These are phyloP conservation scores for Helicoverpa assulta DNA, from an alignment of 2,888 invertebrate genomes.

Conservation along the genomic window DNA sequence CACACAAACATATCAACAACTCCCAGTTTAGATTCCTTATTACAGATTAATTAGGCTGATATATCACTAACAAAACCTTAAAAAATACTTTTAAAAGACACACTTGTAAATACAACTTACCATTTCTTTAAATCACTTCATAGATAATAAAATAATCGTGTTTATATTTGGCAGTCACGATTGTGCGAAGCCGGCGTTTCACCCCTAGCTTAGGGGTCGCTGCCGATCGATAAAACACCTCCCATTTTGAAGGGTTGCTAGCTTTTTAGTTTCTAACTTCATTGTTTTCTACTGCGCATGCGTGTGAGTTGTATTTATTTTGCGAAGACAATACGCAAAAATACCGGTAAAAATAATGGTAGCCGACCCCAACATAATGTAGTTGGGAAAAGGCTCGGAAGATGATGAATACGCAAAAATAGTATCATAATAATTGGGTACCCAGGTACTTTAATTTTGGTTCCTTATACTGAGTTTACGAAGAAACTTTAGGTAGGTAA, in stretches of 20 bases:
- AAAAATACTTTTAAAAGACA: neutral
- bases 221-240: constrained; percentile 72
- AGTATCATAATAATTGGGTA: too few relatives aligned
- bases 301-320: constrained; percentile 10
- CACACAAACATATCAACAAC: constrained; percentile 35
- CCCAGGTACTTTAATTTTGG: too few relatives aligned
- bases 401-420: too few relatives aligned
- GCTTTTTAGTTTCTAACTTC: constrained; percentile 57
- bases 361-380: too few relatives aligned
- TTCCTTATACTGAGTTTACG: too few relatives aligned
- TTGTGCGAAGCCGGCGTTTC: constrained; percentile 28
- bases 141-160: constrained; percentile 24
- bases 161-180: constrained; percentile 24
- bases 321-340: too few relatives aligned
- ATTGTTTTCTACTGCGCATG: constrained; percentile 54
- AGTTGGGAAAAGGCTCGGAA: too few relatives aligned
- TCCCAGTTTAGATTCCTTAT: neutral
- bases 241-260: constrained; percentile 71
- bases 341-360: too few relatives aligned
- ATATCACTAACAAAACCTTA: neutral
- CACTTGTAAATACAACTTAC: constrained; percentile 47
- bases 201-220: constrained; percentile 44
- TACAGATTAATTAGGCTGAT: neutral
- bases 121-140: constrained; percentile 52
- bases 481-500: too few relatives aligned